A percentile compares a stretch with the other conserved stretches of the same genome.
Evolutionary conservation across 2,797 vertebrate species (phyloP).

Genomic region (Corythornis leucogaster): DNA sequence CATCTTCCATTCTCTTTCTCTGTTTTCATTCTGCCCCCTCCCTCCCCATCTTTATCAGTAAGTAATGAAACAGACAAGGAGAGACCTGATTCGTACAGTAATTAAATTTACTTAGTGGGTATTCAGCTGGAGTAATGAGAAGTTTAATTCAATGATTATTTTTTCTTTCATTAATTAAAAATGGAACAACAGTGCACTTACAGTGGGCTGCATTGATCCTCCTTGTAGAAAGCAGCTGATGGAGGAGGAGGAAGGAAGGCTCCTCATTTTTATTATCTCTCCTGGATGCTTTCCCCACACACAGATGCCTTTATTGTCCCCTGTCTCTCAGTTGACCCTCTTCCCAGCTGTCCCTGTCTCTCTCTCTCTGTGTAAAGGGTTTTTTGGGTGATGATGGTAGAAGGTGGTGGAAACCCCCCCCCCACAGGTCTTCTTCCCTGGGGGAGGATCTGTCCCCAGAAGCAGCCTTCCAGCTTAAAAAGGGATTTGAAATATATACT

Average conservation of each 20-base stretch:
- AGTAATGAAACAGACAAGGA: conserved; percentile 80
- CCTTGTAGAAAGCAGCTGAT: conserved; percentile 35
- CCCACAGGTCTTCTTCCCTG: neutral
- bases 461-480: neutral
- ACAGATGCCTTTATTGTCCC: neutral
- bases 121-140: conserved; percentile 85
- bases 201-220: conserved; percentile 71
- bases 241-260: neutral
- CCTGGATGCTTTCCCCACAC: neutral
- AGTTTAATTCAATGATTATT: conserved; percentile 86
- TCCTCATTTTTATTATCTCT: neutral
- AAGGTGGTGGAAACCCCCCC: neutral
- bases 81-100: conserved; percentile 78
- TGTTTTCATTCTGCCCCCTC: neutral
- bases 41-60: conserved; percentile 70
- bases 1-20: neutral
- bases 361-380: neutral
- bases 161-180: conserved; percentile 86
- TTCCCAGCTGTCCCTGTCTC: neutral
- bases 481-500: conserved; percentile 9
- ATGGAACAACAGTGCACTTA: conserved; percentile 76
- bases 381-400: neutral
- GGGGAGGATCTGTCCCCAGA: neutral
- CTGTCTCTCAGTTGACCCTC: neutral
- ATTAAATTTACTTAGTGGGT: conserved; percentile 86